Evolutionary conservation across 2,113 vertebrate species (phyloP).

Genomic region (Hemichromis elongatus): DNA sequence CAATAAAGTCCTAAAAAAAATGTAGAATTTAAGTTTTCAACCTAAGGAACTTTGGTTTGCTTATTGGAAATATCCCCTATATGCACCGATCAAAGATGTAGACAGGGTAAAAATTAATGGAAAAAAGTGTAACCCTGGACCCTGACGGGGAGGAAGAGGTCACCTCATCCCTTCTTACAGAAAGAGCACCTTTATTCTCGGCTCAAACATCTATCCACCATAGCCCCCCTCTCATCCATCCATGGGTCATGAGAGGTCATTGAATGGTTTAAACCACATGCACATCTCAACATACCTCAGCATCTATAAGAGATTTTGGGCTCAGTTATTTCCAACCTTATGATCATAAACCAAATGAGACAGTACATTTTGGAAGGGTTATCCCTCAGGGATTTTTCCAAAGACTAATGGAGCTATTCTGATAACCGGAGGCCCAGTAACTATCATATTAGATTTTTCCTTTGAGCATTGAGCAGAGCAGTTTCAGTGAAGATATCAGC

Average conservation of each 20-base stretch:
- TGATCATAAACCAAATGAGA: neutral
- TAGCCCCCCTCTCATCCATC: neutral
- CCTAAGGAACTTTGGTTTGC: rapidly evolving
- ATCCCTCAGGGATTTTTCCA: neutral
- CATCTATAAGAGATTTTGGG: neutral
- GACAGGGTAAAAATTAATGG: neutral
- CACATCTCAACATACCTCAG: neutral
- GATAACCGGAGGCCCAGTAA: neutral
- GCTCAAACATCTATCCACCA: rapidly evolving
- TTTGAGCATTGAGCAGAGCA: neutral
- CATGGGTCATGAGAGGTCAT: neutral
- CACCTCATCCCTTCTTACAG: neutral
- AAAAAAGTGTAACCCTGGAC: neutral
- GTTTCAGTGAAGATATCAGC: no score
- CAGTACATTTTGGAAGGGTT: neutral
- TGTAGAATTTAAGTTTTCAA: neutral
- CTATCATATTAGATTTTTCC: neutral
- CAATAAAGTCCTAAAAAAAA: neutral
- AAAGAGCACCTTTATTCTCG: neutral
- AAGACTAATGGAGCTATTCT: neutral
- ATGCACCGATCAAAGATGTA: neutral
- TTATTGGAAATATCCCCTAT: neutral
- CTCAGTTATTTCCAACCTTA: neutral
- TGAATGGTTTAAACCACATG: no score
- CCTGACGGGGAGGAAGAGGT: neutral